Base-by-base conservation (phyloP, 2,797 vertebrate species). In the Cyprinodon diabolis region DNA sequence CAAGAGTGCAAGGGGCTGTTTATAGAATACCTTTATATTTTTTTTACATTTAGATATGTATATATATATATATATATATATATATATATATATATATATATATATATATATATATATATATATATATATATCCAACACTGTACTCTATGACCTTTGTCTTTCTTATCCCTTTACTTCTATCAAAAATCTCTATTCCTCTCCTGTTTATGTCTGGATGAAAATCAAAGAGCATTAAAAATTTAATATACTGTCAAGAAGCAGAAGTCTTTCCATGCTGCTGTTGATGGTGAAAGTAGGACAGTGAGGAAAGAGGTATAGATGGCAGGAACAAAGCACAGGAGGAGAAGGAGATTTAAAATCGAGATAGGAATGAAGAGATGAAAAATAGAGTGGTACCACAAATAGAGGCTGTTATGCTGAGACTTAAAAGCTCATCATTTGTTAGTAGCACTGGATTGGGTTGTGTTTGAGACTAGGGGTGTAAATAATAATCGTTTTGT, bases 181-280 rank as follows among this genome's bases (percentile, higher is more conserved):
- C 68, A 85, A 80, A 80, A 43, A 67, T 69, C 60, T 85, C 71
- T 69, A 81, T 74, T 82, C 75, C 79, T 82, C 75, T 83, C 82
- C 3, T 69, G 81, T 85, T 86, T 83, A 83, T 90, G 90, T 92
- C 88, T 93, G 89, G 82, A 89, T 92, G 87, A 83, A 94, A 94
- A 95, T 95, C 94, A 94, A 94, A 95, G 92, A 87, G 93, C 93
- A 95, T 95, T 94, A 95, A 95, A 95, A 92, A 95, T 95, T 95
- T 91, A 93, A 92, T 90, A 91, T 86, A 90, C 90, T 93, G 90
- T 92, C 92, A 92, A 88, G 90, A 92, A 82, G 91, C 91, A 88
- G 88, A 91, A 87, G 90, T 89, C 87, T 91, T 84, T 90, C 89
- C 78, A 67, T 86, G 84, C 87, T 90, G 89, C 78, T 83, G 87